A percentile compares a stretch with the other conserved stretches of the same genome.
Evolutionary conservation across 2,888 invertebrate genomes (phyloP).

Genomic region (Mactromeris polynyma): DNA sequence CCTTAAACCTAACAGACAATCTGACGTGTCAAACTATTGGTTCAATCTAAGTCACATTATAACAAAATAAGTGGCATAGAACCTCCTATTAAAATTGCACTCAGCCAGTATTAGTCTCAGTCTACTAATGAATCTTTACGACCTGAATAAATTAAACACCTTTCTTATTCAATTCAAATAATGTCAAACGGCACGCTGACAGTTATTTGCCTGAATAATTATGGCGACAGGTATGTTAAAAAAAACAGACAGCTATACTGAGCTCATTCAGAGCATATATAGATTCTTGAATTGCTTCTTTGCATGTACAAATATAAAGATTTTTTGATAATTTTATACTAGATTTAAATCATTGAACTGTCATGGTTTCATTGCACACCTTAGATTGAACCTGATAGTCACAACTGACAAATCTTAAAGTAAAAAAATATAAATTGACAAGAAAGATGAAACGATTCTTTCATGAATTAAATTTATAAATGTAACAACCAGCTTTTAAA

Average conservation of each 20-base stretch:
- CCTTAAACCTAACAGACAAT: neutral
- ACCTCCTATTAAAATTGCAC: neutral
- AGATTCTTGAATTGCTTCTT: neutral
- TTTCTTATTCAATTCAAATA: neutral
- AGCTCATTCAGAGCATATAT: neutral
- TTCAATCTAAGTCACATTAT: neutral
- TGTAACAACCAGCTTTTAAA: neutral
- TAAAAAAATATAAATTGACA: neutral
- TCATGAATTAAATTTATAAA: conserved; percentile 7
- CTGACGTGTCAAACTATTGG: neutral
- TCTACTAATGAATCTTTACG: neutral
- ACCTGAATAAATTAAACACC: neutral
- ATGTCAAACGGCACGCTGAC: neutral
- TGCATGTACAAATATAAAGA: neutral
- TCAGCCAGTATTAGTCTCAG: neutral
- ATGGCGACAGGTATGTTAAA: neutral
- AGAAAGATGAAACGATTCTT: neutral
- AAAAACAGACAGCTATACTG: neutral
- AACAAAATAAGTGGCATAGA: neutral
- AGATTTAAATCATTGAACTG: neutral
- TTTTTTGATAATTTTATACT: neutral
- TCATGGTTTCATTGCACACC: neutral
- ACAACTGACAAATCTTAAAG: neutral
- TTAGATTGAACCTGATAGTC: conserved; percentile 10
- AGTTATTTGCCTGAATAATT: neutral